phyloP scores from a whole-genome alignment of 2,888 invertebrate genomes.

The Cerceris rybyensis region DNA sequence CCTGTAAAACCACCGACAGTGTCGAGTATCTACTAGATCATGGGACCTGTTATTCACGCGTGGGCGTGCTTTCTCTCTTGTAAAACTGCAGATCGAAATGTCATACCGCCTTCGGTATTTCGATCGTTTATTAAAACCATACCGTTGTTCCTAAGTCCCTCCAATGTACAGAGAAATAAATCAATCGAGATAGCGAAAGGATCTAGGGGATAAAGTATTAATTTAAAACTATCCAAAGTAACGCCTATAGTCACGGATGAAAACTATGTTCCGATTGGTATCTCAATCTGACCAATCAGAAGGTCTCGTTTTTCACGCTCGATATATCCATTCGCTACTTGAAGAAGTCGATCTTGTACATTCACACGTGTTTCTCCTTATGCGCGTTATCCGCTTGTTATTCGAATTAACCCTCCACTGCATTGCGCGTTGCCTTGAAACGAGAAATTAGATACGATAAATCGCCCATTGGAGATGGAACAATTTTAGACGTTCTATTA shows the following conservation, averaged over 20 bases:
- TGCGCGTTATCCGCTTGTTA: not conserved
- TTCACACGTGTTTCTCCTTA: not conserved
- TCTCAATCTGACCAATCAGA: conserved; percentile 24
- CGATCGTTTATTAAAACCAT: conserved; percentile 46
- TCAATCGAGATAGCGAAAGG: conserved; percentile 58
- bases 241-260: conserved; percentile 21
- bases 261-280: conserved; percentile 19
- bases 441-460: too few species aligned
- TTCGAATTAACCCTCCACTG: not conserved
- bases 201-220: conserved; percentile 42
- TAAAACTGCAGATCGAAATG: conserved; percentile 59
- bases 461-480: too few species aligned
- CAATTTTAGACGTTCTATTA: too few species aligned
- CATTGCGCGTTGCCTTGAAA: not conserved
- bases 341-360: not conserved
- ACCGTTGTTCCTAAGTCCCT: conserved; percentile 42
- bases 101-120: conserved; percentile 51
- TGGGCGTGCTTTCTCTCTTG: conserved; percentile 53
- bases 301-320: not conserved
- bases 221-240: conserved; percentile 32
- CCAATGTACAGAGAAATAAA: conserved; percentile 38
- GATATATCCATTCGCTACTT: too few species aligned
- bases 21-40: conserved; percentile 46
- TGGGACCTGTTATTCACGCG: conserved; percentile 50
- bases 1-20: conserved; percentile 35